Evolutionary conservation across 2,888 invertebrate species (phyloP), one percentile per base, ranked within the genome.

Genomic region (Actias luna): DNA sequence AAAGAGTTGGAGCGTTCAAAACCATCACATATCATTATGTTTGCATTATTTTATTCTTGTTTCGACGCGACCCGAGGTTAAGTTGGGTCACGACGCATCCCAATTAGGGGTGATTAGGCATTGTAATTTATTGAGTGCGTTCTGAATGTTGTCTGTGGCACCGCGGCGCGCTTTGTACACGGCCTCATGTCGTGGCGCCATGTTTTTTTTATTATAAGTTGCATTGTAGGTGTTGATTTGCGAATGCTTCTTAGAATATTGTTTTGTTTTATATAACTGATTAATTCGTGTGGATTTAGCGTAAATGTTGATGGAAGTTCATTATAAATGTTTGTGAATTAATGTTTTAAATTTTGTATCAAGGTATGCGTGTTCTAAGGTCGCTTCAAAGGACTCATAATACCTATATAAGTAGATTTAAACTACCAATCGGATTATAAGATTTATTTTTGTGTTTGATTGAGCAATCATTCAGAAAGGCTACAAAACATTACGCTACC

Each of bases 31-130:
- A 92, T 90, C 88, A 92, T 91, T 91, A 90, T 90, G 86, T 90
- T 88, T 85, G 88, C 83, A 87, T 88, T 89, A 85, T 86, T 89
- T 89, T 88, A 83, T 88, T 87, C 80, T 85, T 88, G 80, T 87
- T 85, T 77, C 76, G 73, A 75, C 75, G 76, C 80, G 87, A 86
- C 84, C 87, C 82, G 77, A 88, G 92, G 92, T 92, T 92, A 90
- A 88, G 88, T 76, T 84, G 92, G 92, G 92, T 92, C 92, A 91
- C 89, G 89, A 87, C 88, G 85, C 85, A 80, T 83, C 85, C 92
- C 92, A 92, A 92, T 92, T 92, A 92, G 83, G 83, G 85, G 87
- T 89, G 92, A 92, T 92, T 92, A 91, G 91, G 82, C 77, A 73
- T 76, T 80, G 81, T 89, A 90, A 92, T 91, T 91, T 92, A 92